phyloP scores from a whole-genome alignment of 2,888 invertebrate species.

The Nymphalis urticae region DNA sequence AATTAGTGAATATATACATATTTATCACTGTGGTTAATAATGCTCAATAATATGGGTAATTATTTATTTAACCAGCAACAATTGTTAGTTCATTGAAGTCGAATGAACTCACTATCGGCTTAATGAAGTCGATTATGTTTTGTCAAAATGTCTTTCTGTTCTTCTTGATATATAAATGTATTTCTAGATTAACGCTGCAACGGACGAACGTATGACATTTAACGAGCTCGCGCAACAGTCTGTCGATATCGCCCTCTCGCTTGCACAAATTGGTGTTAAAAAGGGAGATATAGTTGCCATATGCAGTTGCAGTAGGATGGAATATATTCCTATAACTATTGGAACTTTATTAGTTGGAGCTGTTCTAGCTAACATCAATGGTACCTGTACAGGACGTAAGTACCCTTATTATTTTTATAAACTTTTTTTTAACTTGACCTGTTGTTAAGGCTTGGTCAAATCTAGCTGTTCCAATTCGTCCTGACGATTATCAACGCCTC shows the following conservation, averaged over 20 bases:
- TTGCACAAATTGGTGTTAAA: neutral
- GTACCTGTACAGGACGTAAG: neutral
- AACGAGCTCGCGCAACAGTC: neutral
- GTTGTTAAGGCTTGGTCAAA: too few species aligned
- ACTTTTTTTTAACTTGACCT: too few species aligned
- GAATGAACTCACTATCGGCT: too few species aligned
- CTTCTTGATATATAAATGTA: neutral
- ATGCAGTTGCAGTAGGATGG: neutral
- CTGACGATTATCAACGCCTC: too few species aligned
- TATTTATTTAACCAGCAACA: neutral
- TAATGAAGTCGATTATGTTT: too few species aligned
- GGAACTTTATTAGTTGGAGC: neutral
- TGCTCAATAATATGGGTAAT: neutral
- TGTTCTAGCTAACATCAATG: neutral
- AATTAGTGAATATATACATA: too few species aligned
- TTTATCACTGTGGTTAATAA: too few species aligned
- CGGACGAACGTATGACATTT: neutral
- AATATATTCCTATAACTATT: neutral
- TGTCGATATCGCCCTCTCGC: neutral
- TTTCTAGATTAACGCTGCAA: slow-evolving; percentile 1
- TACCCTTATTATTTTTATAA: too few species aligned
- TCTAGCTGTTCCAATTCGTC: too few species aligned
- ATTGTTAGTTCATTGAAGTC: too few species aligned
- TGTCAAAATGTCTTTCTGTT: too few species aligned
- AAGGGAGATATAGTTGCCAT: neutral